Evolutionary conservation across 2,888 invertebrate genomes (phyloP), one percentile per base, ranked within the genome.

Genomic region (Nematopogon swammerdamellus): DNA sequence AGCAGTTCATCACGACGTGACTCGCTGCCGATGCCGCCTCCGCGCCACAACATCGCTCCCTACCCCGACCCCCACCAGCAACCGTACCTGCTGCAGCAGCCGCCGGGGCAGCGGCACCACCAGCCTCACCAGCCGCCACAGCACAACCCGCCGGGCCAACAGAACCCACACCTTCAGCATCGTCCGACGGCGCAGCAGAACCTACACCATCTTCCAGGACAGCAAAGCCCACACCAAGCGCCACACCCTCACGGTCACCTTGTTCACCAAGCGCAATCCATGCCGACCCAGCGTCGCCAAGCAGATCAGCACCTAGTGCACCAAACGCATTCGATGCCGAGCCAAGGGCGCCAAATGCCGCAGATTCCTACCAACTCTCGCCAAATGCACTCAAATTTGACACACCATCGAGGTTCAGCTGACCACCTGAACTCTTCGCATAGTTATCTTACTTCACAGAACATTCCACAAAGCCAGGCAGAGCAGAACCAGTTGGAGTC

Each of bases 1-100:
- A 76, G 76, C 53, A 75, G 75, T 53, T 73, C 69, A 0, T 79
- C 77, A 18, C 65, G 71, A 1, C 65, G 72, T 5, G 73, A 66
- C 43, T 74, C 76, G 5, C 72, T 75, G 2, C 74, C 76, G 1
- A 36, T 36, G 36, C 36, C 36, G n/a, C 36, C 36, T 3, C 47
- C 14, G 46, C 46, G 44, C 19, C 43, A 17, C 46, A 25, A 3
- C 18, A 18, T 3, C 20, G 43, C 19, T 16, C 19, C 45, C 45
- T 18, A 18, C 50, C 14, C 25, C 18, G 29, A 16, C 44, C 19
- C 3, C 6, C 44, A 19, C 29, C 47, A 45, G 46, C 30, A 10
- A n/a, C 42, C 5, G 18, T 44, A 11, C 19, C 42, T 1, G 16
- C 49, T 2, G 18, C 49, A 36, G 36, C 46, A 4, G n/a, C 43